Percentiles rank a stretch among this genome's conserved stretches.
Evolutionary conservation across 2,113 vertebrate genomes (phyloP).

Genomic region (Rhabdomys dilectus): DNA sequence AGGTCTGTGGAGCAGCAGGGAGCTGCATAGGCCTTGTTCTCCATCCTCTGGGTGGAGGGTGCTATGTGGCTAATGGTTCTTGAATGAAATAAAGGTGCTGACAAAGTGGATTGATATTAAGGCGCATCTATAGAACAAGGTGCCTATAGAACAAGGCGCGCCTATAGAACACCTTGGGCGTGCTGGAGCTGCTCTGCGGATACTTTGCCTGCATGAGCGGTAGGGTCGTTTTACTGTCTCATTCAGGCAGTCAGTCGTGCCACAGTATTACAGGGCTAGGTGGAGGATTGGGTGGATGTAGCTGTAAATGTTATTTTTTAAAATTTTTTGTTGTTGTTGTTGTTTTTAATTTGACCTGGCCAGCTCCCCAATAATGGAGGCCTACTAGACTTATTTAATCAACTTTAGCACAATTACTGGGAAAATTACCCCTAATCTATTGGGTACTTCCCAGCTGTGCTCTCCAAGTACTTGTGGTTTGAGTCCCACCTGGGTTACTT

Average conservation of each 20-base stretch:
- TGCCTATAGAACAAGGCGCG: too few relatives aligned
- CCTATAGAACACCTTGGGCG: not conserved
- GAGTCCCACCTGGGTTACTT: too few relatives aligned
- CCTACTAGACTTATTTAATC: too few relatives aligned
- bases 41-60: not conserved
- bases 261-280: fast-evolving
- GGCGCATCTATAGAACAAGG: not conserved
- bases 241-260: not conserved
- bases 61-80: not conserved
- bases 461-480: too few relatives aligned
- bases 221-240: fast-evolving
- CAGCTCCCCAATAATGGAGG: too few relatives aligned
- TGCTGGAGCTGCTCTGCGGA: not conserved
- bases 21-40: not conserved
- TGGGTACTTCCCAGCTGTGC: too few relatives aligned
- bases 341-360: too few relatives aligned
- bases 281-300: not conserved
- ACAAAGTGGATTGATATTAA: not conserved
- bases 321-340: too few relatives aligned
- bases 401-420: too few relatives aligned
- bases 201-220: fast-evolving
- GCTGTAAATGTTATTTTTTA: not conserved
- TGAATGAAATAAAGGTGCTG: not conserved
- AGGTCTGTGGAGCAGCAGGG: not conserved
- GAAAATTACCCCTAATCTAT: too few relatives aligned